Conservation (phyloP, 2,888 invertebrate genomes). For the Spialia ferax region DNA sequence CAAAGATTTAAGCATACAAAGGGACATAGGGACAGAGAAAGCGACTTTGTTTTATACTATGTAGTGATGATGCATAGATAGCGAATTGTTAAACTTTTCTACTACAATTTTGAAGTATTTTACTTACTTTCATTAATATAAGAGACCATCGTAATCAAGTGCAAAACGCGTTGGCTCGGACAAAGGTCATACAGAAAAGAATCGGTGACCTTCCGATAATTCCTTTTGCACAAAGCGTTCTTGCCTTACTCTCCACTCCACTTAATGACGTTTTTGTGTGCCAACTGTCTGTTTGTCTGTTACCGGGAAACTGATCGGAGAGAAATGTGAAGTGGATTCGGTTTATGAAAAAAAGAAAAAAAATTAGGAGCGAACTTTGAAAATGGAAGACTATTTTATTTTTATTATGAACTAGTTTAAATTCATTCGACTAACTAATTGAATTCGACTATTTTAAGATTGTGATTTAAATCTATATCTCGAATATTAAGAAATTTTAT, state of each 20-base stretch:
- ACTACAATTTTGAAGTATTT: background rate
- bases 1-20: too few relatives aligned
- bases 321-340: slow-evolving; percentile 2
- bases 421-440: too few relatives aligned
- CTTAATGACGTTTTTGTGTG: slow-evolving; percentile 49
- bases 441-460: too few relatives aligned
- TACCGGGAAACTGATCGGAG: slow-evolving; percentile 2
- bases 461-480: too few relatives aligned
- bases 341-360: background rate
- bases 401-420: too few relatives aligned
- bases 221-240: slow-evolving; percentile 51
- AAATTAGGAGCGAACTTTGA: background rate
- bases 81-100: too few relatives aligned
- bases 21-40: too few relatives aligned
- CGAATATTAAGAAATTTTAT: too few relatives aligned
- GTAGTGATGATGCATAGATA: too few relatives aligned
- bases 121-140: background rate
- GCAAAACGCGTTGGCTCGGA: background rate
- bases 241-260: slow-evolving; percentile 51
- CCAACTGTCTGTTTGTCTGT: slow-evolving; percentile 32
- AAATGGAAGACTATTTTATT: background rate
- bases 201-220: slow-evolving; percentile 51
- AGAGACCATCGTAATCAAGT: background rate
- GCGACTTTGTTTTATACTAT: too few relatives aligned
- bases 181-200: slow-evolving; percentile 42